phyloP scores from a whole-genome alignment of 2,888 invertebrate species.

The Lingula anatina region DNA sequence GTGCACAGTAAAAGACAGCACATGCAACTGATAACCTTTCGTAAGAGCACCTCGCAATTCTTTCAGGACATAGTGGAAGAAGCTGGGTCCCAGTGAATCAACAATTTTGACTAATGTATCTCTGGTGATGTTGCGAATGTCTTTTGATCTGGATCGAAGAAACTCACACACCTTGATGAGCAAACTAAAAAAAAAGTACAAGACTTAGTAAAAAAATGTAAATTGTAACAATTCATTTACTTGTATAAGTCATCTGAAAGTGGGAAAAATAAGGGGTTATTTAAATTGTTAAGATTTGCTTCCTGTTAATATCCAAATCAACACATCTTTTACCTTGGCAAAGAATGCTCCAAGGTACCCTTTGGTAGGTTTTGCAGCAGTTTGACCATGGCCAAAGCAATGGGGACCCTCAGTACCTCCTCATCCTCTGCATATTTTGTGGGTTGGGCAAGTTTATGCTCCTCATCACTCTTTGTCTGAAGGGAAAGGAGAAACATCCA shows the following conservation, averaged over 20 bases:
- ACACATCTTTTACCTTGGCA: constrained; percentile 66
- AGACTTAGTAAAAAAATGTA: too few species aligned
- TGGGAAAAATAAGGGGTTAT: too few species aligned
- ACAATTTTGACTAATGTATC: constrained; percentile 91
- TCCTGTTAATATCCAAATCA: background rate
- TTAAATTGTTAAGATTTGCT: too few species aligned
- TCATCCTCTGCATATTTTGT: constrained; percentile 58
- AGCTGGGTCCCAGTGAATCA: constrained; percentile 74
- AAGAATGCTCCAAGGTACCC: constrained; percentile 67
- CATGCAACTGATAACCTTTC: constrained; percentile 90
- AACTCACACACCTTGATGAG: constrained; percentile 76
- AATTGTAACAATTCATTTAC: too few species aligned
- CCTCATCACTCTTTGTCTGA: constrained; percentile 39
- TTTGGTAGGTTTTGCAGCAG: constrained; percentile 80
- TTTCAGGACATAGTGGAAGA: constrained; percentile 70
- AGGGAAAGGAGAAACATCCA: background rate
- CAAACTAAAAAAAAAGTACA: constrained; percentile 30
- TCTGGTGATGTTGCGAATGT: constrained; percentile 77
- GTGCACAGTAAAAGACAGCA: constrained; percentile 83
- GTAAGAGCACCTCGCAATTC: constrained; percentile 77
- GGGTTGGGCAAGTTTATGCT: constrained; percentile 43
- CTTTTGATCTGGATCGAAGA: constrained; percentile 80
- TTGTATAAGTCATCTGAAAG: too few species aligned
- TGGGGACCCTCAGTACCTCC: constrained; percentile 83
- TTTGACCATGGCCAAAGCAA: constrained; percentile 88